Percentiles rank a stretch among this genome's conserved stretches.
Evolutionary conservation across 2,113 vertebrate species (phyloP).

Genomic region (Catharus fuscescens): DNA sequence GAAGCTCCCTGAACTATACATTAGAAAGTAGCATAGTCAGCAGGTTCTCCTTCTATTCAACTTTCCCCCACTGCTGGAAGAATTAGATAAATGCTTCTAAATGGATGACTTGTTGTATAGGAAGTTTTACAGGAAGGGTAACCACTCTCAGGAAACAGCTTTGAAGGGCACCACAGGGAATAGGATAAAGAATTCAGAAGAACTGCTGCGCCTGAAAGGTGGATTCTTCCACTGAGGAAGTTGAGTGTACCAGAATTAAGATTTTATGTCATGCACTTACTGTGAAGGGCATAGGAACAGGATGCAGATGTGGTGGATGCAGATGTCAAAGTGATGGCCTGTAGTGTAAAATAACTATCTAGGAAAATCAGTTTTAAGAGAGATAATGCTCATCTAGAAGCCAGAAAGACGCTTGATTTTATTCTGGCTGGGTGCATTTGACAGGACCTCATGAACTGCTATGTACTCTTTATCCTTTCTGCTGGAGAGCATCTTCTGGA

Average conservation of each 20-base stretch:
- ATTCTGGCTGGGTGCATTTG: neutral
- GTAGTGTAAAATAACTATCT: neutral
- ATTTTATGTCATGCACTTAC: neutral
- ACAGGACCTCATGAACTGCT: neutral
- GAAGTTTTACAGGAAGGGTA: neutral
- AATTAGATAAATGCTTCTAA: neutral
- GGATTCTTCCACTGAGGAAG: neutral
- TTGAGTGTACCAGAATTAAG: neutral
- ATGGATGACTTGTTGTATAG: neutral
- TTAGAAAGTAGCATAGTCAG: neutral
- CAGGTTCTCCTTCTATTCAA: neutral
- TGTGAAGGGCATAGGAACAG: neutral
- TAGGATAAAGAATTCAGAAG: neutral
- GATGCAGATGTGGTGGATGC: neutral
- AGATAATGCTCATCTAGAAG: neutral
- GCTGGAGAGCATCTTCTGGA: neutral
- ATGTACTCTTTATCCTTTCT: fast-evolving
- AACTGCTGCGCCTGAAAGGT: neutral
- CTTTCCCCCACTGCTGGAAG: neutral
- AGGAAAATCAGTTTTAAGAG: neutral
- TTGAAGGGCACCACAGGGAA: neutral
- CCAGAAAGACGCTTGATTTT: neutral
- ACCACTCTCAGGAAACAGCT: neutral
- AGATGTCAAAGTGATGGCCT: neutral
- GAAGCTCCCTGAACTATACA: neutral